A percentile compares a stretch with the other conserved stretches of the same genome.
Evolutionary conservation across 2,888 invertebrate species (phyloP).

Genomic region (Epirrhoe tristata): DNA sequence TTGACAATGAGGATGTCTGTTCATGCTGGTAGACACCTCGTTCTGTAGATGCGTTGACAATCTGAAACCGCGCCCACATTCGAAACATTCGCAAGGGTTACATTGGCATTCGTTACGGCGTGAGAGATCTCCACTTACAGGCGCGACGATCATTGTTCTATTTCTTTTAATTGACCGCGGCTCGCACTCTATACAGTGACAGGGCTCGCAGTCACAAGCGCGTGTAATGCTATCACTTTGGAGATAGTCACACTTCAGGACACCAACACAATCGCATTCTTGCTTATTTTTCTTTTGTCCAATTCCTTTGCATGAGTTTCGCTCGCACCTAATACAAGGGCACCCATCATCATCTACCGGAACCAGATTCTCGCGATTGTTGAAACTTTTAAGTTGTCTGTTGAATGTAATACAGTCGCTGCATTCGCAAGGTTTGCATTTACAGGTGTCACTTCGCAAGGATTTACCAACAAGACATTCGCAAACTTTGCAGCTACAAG

Average conservation of each 20-base stretch:
- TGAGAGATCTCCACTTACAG: slow-evolving; percentile 48
- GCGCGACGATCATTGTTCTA: slow-evolving; percentile 51
- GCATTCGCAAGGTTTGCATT: slow-evolving; percentile 60
- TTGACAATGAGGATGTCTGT: slow-evolving; percentile 52
- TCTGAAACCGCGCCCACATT: slow-evolving; percentile 53
- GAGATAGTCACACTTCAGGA: slow-evolving; percentile 48
- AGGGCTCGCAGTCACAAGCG: slow-evolving; percentile 57
- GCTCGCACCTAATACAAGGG: slow-evolving; percentile 48
- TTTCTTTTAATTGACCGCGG: slow-evolving; percentile 30
- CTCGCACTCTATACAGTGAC: slow-evolving; percentile 58
- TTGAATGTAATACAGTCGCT: slow-evolving; percentile 48
- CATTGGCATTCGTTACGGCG: slow-evolving; percentile 56
- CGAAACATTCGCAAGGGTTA: slow-evolving; percentile 62
- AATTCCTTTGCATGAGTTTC: slow-evolving; percentile 47
- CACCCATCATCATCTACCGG: slow-evolving; percentile 40
- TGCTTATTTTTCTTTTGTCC: slow-evolving; percentile 28
- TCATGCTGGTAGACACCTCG: slow-evolving; percentile 58
- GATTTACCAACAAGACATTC: slow-evolving; percentile 60
- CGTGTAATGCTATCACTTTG: slow-evolving; percentile 39
- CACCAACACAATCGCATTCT: slow-evolving; percentile 54
- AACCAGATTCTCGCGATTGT: neutral
- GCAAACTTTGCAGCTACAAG: slow-evolving; percentile 74
- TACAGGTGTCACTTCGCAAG: slow-evolving; percentile 45
- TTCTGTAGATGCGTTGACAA: slow-evolving; percentile 48
- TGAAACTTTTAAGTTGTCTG: slow-evolving; percentile 10